Evolutionary conservation across 2,113 vertebrate genomes (phyloP).

Genomic region (Gavialis gangeticus): DNA sequence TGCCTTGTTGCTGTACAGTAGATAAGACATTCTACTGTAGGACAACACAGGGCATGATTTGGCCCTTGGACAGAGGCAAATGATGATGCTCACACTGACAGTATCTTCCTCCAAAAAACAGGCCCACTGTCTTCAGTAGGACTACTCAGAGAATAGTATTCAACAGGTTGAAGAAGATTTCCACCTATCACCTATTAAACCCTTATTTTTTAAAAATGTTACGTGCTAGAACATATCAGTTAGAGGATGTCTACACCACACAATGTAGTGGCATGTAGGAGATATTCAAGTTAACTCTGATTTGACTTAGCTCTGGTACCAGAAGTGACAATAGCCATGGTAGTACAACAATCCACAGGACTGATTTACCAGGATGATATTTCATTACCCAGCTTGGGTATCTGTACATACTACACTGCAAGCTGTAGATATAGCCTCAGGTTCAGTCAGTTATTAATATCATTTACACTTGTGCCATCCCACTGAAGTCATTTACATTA

Average conservation of each 20-base stretch:
- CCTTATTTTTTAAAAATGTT: neutral
- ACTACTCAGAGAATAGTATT: neutral
- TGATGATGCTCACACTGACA: neutral
- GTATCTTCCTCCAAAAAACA: neutral
- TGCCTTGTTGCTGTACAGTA: neutral
- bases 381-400: neutral
- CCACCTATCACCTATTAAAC: neutral
- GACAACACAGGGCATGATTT: neutral
- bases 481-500: neutral
- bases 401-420: neutral
- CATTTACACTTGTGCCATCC: neutral
- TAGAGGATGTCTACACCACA: no score
- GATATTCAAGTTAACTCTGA: no score
- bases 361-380: no score
- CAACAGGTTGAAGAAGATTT: fast-evolving
- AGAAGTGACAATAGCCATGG: no score
- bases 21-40: neutral
- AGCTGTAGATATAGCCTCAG: neutral
- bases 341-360: no score
- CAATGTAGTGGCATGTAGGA: no score
- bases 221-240: neutral
- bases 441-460: neutral
- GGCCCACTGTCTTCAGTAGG: neutral
- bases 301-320: no score
- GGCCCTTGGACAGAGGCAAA: neutral